A percentile compares a stretch with the other conserved stretches of the same genome.
phyloP scores from a whole-genome alignment of 2,888 invertebrate genomes.

The Meganola albula region DNA sequence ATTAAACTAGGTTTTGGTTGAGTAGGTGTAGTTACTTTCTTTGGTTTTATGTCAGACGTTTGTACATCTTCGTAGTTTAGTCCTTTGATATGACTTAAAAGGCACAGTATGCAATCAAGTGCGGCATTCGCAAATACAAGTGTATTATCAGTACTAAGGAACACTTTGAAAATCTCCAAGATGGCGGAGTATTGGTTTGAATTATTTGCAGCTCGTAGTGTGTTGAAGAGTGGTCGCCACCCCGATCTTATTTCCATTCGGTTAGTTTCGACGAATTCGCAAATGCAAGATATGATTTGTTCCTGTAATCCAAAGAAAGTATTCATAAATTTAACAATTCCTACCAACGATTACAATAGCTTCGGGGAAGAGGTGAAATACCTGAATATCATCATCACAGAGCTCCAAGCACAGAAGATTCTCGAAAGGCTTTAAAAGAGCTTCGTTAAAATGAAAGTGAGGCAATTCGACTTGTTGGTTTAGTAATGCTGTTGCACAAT shows the following conservation, averaged over 20 bases:
- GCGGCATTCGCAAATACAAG: constrained; percentile 96
- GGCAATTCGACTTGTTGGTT: constrained; percentile 92
- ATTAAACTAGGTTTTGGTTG: constrained; percentile 60
- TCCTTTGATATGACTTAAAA: constrained; percentile 86
- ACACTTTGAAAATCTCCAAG: constrained; percentile 95
- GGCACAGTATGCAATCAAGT: constrained; percentile 93
- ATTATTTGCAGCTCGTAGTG: constrained; percentile 90
- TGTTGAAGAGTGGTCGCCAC: constrained; percentile 97
- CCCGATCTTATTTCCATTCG: constrained; percentile 95
- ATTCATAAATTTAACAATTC: too few relatives aligned
- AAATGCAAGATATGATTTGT: constrained; percentile 94
- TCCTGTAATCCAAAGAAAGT: constrained; percentile 78
- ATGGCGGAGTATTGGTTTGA: constrained; percentile 85
- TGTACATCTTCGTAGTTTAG: constrained; percentile 78
- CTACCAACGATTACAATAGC: too few relatives aligned
- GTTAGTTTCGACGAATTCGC: constrained; percentile 97
- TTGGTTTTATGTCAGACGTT: constrained; percentile 62
- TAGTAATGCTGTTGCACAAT: constrained; percentile 90
- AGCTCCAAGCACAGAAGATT: constrained; percentile 94
- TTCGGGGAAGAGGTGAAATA: constrained; percentile 40
- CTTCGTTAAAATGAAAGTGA: constrained; percentile 97
- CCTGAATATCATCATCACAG: constrained; percentile 95
- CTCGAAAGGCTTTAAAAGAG: constrained; percentile 95
- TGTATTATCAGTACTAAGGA: constrained; percentile 94
- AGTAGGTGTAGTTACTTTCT: constrained; percentile 46